Percentiles rank a stretch among this genome's conserved stretches.
phyloP scores from a whole-genome alignment of 2,797 vertebrate genomes.

The Paramormyrops hopkinsi region DNA sequence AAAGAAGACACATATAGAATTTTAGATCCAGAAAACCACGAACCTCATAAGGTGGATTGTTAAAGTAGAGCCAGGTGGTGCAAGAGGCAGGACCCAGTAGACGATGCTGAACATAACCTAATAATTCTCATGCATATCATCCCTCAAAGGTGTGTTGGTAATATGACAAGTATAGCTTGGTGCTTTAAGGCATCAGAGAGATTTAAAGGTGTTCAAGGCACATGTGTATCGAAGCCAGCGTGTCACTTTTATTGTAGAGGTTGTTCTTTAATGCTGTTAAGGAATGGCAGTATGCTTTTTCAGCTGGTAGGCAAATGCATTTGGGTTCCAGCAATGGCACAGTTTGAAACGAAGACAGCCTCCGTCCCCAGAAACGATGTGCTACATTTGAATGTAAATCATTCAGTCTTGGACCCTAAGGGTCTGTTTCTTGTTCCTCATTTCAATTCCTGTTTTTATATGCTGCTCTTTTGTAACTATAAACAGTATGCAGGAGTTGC shows the following conservation, averaged over 20 bases:
- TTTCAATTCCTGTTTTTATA: not conserved
- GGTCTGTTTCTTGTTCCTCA: not conserved
- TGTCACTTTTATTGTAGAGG: not conserved
- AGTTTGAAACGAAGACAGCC: not conserved
- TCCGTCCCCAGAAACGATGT: not conserved
- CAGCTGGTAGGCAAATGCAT: not conserved
- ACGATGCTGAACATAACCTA: not conserved
- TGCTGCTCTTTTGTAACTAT: not conserved
- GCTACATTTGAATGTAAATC: slow-evolving; percentile 18
- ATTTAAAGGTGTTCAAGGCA: not conserved
- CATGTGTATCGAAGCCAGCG: not conserved
- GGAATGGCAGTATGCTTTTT: not conserved
- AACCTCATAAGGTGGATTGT: not conserved
- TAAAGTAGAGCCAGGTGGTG: not conserved
- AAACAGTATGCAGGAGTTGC: not conserved
- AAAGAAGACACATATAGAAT: not conserved
- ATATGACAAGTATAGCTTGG: slow-evolving; percentile 4
- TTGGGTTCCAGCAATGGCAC: slow-evolving; percentile 6
- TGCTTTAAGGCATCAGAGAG: not conserved
- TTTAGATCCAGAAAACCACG: not conserved
- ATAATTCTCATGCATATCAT: not conserved
- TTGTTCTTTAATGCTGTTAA: slow-evolving; percentile 7
- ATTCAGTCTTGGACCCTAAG: not conserved
- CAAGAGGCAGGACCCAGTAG: not conserved
- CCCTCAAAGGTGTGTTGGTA: not conserved